phyloP scores from a whole-genome alignment of 2,797 vertebrate genomes.

The Odontamblyopus rebecca region DNA sequence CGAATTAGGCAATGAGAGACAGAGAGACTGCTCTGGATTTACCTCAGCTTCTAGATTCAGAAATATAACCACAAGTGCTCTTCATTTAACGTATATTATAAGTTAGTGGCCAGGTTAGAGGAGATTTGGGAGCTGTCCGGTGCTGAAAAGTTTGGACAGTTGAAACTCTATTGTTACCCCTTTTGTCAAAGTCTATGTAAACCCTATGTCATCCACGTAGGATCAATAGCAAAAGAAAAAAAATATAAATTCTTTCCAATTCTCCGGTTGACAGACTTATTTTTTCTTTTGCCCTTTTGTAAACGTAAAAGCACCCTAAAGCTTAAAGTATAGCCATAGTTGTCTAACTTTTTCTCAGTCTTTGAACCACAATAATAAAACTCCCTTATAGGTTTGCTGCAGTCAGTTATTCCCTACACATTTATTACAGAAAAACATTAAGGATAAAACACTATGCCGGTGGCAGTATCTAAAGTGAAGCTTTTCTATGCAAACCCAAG shows the following conservation, averaged over 20 bases:
- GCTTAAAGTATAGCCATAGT: constrained; percentile 42
- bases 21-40: constrained; percentile 15
- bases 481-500: constrained; percentile 45
- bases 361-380: constrained; percentile 24
- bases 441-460: constrained; percentile 21
- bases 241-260: no score
- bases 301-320: constrained; percentile 34
- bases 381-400: constrained; percentile 2
- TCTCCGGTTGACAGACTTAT: no score
- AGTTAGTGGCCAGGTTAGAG: constrained; percentile 16
- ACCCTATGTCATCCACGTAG: no score
- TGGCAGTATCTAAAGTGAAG: not conserved
- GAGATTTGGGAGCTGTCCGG: constrained; percentile 70
- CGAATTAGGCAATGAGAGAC: constrained; percentile 28
- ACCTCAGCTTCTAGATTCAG: constrained; percentile 28
- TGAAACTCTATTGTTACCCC: constrained; percentile 42
- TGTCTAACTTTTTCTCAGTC: constrained; percentile 21
- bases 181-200: constrained; percentile 7
- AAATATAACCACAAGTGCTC: constrained; percentile 15
- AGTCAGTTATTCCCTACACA: constrained; percentile 16
- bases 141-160: constrained; percentile 60
- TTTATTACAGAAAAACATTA: constrained; percentile 27
- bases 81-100: constrained; percentile 12
- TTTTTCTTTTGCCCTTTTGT: constrained; percentile 12
- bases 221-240: no score